Percentiles rank a stretch among this genome's conserved stretches.
These are phyloP conservation scores for Parnassius glacialis DNA, from an alignment of 2,888 invertebrate genomes.

Conservation along the genomic window DNA sequence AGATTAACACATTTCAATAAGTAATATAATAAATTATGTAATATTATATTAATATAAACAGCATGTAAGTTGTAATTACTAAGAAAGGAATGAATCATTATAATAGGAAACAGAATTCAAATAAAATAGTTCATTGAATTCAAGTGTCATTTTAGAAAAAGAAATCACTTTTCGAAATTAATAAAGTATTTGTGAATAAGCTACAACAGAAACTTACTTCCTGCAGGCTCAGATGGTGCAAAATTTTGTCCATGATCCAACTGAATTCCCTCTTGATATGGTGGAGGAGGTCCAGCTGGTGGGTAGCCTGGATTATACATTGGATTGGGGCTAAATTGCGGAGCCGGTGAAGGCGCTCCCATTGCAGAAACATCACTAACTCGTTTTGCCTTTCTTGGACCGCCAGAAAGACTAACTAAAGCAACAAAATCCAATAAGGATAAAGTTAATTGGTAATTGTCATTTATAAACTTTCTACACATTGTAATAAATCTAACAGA, in stretches of 20 bases:
- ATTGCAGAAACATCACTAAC: conserved; percentile 86
- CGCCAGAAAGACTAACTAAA: conserved; percentile 59
- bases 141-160: too few relatives aligned
- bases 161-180: too few relatives aligned
- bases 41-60: too few relatives aligned
- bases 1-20: too few relatives aligned
- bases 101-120: too few relatives aligned
- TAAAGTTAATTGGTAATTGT: not conserved
- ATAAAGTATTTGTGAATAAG: too few relatives aligned
- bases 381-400: conserved; percentile 82
- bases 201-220: conserved; percentile 44
- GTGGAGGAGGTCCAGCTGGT: conserved; percentile 54
- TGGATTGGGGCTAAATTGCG: conserved; percentile 50
- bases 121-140: too few relatives aligned
- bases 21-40: too few relatives aligned
- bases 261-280: conserved; percentile 67
- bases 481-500: not conserved
- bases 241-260: conserved; percentile 60
- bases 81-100: too few relatives aligned
- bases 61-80: too few relatives aligned
- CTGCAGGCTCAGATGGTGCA: conserved; percentile 40
- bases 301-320: conserved; percentile 50
- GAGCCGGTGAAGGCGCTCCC: conserved; percentile 77
- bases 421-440: conserved; percentile 25
- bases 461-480: not conserved